Base-by-base conservation (phyloP, 2,113 vertebrate genomes). In the Haemorhous mexicanus region DNA sequence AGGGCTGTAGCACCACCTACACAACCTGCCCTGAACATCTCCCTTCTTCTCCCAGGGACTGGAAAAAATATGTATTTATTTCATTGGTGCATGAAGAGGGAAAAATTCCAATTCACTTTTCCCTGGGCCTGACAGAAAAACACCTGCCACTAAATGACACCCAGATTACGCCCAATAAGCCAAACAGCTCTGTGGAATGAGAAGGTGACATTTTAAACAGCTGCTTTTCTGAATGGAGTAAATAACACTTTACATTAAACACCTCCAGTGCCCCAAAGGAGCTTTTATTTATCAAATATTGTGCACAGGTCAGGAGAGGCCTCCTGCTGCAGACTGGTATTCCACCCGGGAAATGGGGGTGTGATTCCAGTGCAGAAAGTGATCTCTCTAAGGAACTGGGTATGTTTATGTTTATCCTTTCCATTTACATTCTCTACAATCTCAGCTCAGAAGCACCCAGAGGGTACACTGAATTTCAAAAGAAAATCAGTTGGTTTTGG, bases 371-470 rank as follows among this genome's bases (percentile, higher is more conserved):
- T 37, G 64, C 3, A 63, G 87, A 13, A 43, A 82, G 83, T 1
- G 5, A 2, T 75, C 35, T 59, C 93, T 83, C 18, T 16, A 16
- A 95, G 90, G 88, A 68, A 72, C 33, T 1, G 3, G 15, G 47
- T 20, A n/a, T 64, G 64, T 86, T 94, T 74, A 6, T 66, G 52
- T 91, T 95, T 96, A 89, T 87, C 92, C 72, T 80, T 37, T 80
- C 88, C 39, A 87, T 89, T 93, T 90, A 93, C 94, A 92, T 89
- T 81, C 79, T 55, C 79, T 61, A 59, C 82, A 49, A 55, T 78
- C 68, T 39, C 68, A 63, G 52, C 75, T 86, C 78, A 83, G 85
- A 89, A 90, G 64, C 64, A 80, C 75, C 72, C 76, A 84, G 11
- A 59, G 87, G 90, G 44, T 43, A 77, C 21, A 75, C 26, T 77